phyloP scores from a whole-genome alignment of 2,888 invertebrate species.

The Eueremaeus valkanovi region DNA sequence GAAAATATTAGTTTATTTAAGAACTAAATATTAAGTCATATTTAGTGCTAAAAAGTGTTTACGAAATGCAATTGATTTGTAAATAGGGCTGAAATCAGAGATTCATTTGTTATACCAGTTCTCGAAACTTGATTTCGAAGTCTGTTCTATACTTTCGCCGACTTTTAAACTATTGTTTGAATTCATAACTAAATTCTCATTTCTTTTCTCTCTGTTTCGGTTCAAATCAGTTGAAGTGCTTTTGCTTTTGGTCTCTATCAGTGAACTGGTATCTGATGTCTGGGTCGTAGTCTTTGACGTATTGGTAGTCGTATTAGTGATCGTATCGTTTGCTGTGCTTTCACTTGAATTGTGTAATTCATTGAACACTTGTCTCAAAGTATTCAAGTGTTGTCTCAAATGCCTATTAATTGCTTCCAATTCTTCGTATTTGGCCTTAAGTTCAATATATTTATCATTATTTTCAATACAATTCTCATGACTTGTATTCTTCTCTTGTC shows the following conservation, averaged over 20 bases:
- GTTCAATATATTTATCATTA: background rate
- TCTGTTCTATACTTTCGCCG: background rate
- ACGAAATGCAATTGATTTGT: too few species aligned
- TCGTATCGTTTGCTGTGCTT: background rate
- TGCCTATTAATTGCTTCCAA: conserved; percentile 33
- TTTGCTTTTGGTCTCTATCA: background rate
- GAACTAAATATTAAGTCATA: background rate
- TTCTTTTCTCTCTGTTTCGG: background rate
- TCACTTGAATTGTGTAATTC: conserved; percentile 14
- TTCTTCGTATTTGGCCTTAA: background rate
- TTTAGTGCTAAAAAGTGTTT: background rate
- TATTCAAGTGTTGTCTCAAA: conserved; percentile 36
- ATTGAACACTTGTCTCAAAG: conserved; percentile 29
- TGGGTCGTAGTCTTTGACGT: background rate
- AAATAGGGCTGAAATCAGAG: background rate
- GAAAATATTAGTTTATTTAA: background rate
- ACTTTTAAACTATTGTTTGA: background rate
- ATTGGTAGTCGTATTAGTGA: background rate
- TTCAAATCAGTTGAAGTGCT: conserved; percentile 2
- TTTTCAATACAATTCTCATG: background rate
- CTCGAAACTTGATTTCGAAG: background rate
- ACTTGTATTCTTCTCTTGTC: background rate
- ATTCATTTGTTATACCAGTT: conserved; percentile 15
- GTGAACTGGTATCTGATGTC: background rate
- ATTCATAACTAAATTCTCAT: background rate